Evolutionary conservation across 2,888 invertebrate genomes (phyloP), one percentile per base, ranked within the genome.

Genomic region (Alloplasta piceator): DNA sequence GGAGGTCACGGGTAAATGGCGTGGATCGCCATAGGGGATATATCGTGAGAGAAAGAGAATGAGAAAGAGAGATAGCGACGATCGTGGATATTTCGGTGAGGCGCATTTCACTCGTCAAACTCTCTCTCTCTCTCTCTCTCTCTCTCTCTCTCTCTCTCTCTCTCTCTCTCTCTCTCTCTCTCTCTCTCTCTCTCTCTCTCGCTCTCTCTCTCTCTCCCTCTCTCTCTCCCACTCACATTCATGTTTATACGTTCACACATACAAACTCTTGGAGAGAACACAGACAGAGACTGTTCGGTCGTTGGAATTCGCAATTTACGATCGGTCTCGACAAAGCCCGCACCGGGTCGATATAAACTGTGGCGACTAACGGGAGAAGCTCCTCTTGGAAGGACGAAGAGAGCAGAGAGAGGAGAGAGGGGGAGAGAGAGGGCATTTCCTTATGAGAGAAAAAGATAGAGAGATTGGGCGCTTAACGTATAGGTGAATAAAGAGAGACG

Each of bases 1-100:
- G 84, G 87, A 86, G 87, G 88, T 86, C 86, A 87, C 84, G 86
- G 85, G 85, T 86, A 87, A 55, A 87, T 88, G 86, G 84, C 83
- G 85, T 86, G 85, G 82, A 87, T 85, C 85, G 84, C 85, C 68
- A 82, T 82, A 71, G 72, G 74, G 55, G 68, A 82, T n/a, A n/a
- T n/a, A n/a, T 80, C 48, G 52, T 55, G 70, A 58, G 58, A 52
- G 41, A 48, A 10, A 63, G 12, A 61, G 14, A 9, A 61, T 6
- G 46, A 12, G 48, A 12, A 36, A 16, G 6, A 39, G 5, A 12
- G 67, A 41, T n/a, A 41, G 14, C n/a, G 38, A 61, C 16, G 73
- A 41, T 68, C 46, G 52, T 55, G 71, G 75, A 83, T 84, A 82
- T 84, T 84, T 83, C 56, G 75, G 82, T 74, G 73, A 82, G 80